Conservation (phyloP, 2,888 invertebrate genomes). For the Geophilus truncorum region DNA sequence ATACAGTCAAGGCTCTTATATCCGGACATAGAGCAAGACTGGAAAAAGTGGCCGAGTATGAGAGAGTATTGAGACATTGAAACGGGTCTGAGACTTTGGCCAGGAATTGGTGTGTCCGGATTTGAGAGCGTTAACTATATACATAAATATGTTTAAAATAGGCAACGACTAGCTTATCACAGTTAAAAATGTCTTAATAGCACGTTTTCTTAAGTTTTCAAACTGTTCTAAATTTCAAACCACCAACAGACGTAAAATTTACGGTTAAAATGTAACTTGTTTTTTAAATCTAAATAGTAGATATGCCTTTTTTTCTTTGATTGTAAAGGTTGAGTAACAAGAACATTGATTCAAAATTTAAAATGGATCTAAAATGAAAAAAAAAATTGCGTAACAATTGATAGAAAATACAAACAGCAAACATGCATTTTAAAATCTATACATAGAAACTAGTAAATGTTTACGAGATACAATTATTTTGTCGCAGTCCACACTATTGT, state of each 20-base stretch:
- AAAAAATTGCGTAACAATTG: not conserved
- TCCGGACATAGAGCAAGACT: too few relatives aligned
- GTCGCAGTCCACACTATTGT: conserved; percentile 8
- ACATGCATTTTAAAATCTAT: not conserved
- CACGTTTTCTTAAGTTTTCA: not conserved
- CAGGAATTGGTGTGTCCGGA: too few relatives aligned
- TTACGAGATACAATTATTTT: not conserved
- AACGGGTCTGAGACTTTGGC: too few relatives aligned
- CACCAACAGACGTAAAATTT: not conserved
- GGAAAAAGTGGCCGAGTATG: too few relatives aligned
- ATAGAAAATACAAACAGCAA: not conserved
- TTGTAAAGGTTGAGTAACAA: not conserved
- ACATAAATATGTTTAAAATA: not conserved
- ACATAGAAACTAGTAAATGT: not conserved
- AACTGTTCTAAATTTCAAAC: not conserved
- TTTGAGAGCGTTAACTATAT: too few relatives aligned
- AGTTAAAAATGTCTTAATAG: not conserved
- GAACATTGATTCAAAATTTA: not conserved
- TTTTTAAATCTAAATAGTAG: not conserved
- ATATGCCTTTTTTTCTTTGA: not conserved
- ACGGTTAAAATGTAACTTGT: not conserved
- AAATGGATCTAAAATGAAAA: not conserved
- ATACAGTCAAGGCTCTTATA: too few relatives aligned
- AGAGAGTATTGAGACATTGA: too few relatives aligned
- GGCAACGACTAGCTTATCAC: not conserved